These are phyloP conservation scores for Lepidurus arcticus DNA, from an alignment of 1,140 invertebrate species.

Conservation along the genomic window DNA sequence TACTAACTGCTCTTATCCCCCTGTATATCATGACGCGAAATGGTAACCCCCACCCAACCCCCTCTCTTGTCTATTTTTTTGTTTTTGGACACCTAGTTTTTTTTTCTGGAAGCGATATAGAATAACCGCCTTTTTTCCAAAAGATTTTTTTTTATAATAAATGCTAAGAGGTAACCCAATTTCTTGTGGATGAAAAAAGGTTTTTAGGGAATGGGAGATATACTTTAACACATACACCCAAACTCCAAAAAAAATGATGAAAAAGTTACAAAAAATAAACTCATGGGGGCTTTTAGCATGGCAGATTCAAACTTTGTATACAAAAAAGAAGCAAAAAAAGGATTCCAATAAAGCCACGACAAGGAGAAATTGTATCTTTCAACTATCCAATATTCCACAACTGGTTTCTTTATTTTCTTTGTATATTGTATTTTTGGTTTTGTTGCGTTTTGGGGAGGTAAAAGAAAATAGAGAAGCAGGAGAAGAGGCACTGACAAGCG, in stretches of 20 bases:
- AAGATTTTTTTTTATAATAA: neutral
- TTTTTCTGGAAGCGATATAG: neutral
- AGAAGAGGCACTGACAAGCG: neutral
- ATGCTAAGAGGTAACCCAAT: neutral
- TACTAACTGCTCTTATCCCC: too few species aligned
- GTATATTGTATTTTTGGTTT: neutral
- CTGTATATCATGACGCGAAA: too few species aligned
- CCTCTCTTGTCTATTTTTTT: neutral
- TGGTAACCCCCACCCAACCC: neutral
- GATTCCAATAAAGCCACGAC: slow-evolving; percentile 12
- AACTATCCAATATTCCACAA: neutral
- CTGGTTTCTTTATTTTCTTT: neutral
- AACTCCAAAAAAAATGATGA: too few species aligned
- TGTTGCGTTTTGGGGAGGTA: neutral
- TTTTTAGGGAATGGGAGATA: neutral
- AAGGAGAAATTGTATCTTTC: neutral
- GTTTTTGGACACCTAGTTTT: neutral
- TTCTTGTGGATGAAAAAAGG: neutral
- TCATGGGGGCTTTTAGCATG: neutral
- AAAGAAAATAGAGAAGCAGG: neutral
- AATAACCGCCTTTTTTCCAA: neutral
- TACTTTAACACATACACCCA: neutral
- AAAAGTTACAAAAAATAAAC: neutral
- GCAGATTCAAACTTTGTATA: slow-evolving; percentile 9
- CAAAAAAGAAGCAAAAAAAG: neutral